Conservation (phyloP, 1,140 invertebrate genomes). For the Eueides isabella region DNA sequence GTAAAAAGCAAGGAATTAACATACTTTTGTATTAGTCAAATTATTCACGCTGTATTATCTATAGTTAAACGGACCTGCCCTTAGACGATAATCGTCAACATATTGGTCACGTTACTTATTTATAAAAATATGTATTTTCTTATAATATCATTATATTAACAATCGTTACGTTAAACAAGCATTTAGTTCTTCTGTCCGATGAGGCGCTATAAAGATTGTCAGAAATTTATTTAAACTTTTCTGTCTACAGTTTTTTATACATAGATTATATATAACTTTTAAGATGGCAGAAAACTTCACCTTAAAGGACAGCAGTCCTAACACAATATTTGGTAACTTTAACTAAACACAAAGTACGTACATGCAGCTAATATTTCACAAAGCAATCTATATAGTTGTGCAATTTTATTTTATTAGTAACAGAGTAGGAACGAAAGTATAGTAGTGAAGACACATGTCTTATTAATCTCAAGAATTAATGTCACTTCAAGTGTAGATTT, state of each 20-base stretch:
- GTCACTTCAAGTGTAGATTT: not conserved
- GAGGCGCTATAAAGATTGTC: not conserved
- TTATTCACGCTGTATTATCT: not conserved
- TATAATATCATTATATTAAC: conserved; percentile 60
- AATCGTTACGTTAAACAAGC: conserved; percentile 43
- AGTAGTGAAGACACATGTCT: conserved; percentile 16
- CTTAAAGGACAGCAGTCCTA: conserved; percentile 23
- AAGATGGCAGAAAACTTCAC: too few relatives aligned
- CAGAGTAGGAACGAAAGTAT: conserved; percentile 45
- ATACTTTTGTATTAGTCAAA: not conserved
- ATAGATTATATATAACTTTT: too few relatives aligned
- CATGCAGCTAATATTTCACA: conserved; percentile 29
- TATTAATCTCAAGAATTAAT: not conserved
- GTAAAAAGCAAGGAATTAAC: not conserved
- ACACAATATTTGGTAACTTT: conserved; percentile 51
- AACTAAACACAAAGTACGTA: conserved; percentile 33
- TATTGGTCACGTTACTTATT: conserved; percentile 63
- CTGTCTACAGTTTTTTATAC: too few relatives aligned
- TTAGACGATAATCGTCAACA: conserved; percentile 51
- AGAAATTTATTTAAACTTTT: too few relatives aligned
- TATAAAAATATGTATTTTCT: conserved; percentile 72
- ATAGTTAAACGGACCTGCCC: conserved; percentile 23
- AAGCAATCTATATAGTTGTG: conserved; percentile 42
- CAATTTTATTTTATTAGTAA: conserved; percentile 41
- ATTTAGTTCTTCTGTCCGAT: conserved; percentile 21